A percentile compares a stretch with the other conserved stretches of the same genome.
These are phyloP conservation scores for Agraylea sexmaculata DNA, from an alignment of 1,140 invertebrate species.

Conservation along the genomic window DNA sequence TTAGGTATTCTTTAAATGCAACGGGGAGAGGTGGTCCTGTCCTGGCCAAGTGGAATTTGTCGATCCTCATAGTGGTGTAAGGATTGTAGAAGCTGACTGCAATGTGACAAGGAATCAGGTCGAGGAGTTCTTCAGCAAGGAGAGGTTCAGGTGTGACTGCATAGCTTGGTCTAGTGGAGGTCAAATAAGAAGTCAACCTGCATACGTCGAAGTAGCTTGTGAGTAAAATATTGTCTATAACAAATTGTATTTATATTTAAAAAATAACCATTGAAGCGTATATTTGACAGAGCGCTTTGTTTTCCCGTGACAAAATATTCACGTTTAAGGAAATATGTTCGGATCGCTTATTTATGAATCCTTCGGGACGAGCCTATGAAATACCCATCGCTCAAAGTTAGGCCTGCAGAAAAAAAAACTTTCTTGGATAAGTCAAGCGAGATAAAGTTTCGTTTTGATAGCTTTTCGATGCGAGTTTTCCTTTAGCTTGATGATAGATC, in stretches of 20 bases:
- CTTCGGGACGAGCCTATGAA: conserved; percentile 20
- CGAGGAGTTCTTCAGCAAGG: conserved; percentile 77
- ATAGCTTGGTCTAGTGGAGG: conserved; percentile 67
- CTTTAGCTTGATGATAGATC: no score
- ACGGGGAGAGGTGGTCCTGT: conserved; percentile 50
- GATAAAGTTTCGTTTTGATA: conserved; percentile 19
- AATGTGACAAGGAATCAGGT: conserved; percentile 78
- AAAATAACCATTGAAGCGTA: no score
- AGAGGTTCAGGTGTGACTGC: conserved; percentile 81
- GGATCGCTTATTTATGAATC: conserved; percentile 23
- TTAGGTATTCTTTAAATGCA: conserved; percentile 67
- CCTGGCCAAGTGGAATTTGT: conserved; percentile 47
- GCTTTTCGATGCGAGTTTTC: no score
- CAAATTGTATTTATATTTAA: not conserved
- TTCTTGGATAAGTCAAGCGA: conserved; percentile 19
- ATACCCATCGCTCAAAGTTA: conserved; percentile 20
- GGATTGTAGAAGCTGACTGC: conserved; percentile 72
- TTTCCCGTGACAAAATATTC: conserved; percentile 1
- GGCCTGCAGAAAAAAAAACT: conserved; percentile 13
- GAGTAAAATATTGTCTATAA: conserved; percentile 41
- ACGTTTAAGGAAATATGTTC: conserved; percentile 7
- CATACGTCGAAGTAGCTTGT: conserved; percentile 79
- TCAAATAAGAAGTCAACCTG: conserved; percentile 68
- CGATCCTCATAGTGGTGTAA: conserved; percentile 72
- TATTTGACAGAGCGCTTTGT: no score